Evolutionary conservation across 2,113 vertebrate genomes (phyloP), one percentile per base, ranked within the genome.

Genomic region (Rhombomys opimus): DNA sequence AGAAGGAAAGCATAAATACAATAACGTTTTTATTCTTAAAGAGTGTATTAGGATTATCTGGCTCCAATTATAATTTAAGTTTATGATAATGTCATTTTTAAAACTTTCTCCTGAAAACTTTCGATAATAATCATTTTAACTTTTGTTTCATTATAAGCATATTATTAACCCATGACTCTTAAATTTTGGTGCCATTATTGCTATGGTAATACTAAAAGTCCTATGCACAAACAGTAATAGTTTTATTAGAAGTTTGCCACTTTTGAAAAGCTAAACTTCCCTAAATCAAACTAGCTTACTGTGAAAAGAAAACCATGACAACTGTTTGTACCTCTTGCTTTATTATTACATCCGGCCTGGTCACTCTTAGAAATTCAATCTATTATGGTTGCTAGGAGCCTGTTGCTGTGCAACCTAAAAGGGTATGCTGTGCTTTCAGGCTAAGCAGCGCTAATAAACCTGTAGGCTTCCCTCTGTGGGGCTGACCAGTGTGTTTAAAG

Each of bases 351-450:
- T 99, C 98, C 98, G 98, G 98, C 98, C 97, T 97, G 97, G 98
- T 98, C 98, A 98, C 98, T 99, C 98, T 98, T 98, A 98, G 98
- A 99, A 98, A 99, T 98, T 98, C 98, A 98, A 98, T 98, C 98
- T 98, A 98, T 98, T 98, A 97, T 73, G 95, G 98, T 98, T 99
- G 98, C 98, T 98, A 99, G 98, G 98, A 98, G 97, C 96, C 98
- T 96, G 98, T 99, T 99, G 98, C 99, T 98, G 98, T 65, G 99
- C 98, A 98, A 99, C 98, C 97, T 97, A 97, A 98, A 98, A 98
- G 98, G 98, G 98, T 98, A 98, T 98, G 98, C 97, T 77, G 98
- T 46, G 96, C 98, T 98, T 98, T 98, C 98, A 98, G 98, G 91
- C 97, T 97, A 97, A 97, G 97, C 97, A 98, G 97, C 92, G 12